These are phyloP conservation scores for Lycophotia porphyrea DNA, from an alignment of 2,888 invertebrate species.

Conservation along the genomic window DNA sequence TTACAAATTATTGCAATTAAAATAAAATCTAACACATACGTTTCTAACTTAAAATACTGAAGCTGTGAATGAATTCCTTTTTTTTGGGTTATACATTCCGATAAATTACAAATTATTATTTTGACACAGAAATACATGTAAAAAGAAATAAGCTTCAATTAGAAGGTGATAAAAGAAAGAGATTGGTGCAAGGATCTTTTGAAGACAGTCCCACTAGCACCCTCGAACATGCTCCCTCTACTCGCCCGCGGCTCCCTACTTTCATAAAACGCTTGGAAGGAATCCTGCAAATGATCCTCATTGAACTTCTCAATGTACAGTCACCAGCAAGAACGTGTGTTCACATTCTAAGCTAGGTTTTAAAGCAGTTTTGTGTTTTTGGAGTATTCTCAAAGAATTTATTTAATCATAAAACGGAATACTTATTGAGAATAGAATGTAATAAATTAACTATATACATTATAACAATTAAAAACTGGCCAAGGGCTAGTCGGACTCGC, in stretches of 20 bases:
- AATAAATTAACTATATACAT: no score
- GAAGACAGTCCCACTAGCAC: background rate
- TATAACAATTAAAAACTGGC: no score
- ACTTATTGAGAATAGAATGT: no score
- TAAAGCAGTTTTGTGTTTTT: background rate
- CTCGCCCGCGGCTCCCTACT: slow-evolving; percentile 53
- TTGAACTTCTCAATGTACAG: slow-evolving; percentile 32
- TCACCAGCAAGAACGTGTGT: background rate
- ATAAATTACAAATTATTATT: background rate
- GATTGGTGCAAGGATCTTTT: background rate
- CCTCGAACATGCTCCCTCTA: background rate
- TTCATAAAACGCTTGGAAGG: slow-evolving; percentile 59
- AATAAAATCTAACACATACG: no score
- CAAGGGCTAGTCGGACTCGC: no score
- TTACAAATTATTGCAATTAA: no score
- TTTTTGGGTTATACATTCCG: no score
- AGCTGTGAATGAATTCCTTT: no score
- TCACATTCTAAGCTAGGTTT: background rate
- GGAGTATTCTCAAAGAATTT: no score
- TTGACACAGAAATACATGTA: background rate
- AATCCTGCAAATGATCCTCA: slow-evolving; percentile 59
- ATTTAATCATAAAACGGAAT: no score
- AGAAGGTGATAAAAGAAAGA: background rate
- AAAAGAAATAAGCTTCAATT: background rate
- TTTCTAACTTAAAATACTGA: no score